phyloP scores from a whole-genome alignment of 2,888 invertebrate species.

The Tupiocoris notatus region DNA sequence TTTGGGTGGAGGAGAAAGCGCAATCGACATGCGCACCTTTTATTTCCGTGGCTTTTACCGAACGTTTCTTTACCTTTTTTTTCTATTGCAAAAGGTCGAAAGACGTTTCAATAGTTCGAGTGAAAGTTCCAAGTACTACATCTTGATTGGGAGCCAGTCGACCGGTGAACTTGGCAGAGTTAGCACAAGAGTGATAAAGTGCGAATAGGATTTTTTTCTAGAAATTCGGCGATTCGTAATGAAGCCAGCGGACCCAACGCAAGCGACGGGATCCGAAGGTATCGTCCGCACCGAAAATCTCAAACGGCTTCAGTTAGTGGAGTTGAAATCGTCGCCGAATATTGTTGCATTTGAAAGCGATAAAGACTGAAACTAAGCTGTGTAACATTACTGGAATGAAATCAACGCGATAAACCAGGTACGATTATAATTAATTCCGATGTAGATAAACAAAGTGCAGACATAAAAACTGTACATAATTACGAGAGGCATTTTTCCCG shows the following conservation, averaged over 20 bases:
- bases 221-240: no score
- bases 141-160: neutral
- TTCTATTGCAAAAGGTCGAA: neutral
- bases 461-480: no score
- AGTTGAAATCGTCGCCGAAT: no score
- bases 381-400: no score
- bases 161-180: neutral
- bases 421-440: no score
- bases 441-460: no score
- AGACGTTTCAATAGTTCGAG: neutral
- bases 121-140: neutral
- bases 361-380: no score
- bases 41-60: neutral
- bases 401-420: no score
- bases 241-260: neutral
- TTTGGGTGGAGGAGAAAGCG: constrained; percentile 21
- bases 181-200: neutral
- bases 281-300: neutral
- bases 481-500: no score
- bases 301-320: no score
- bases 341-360: no score
- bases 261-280: neutral
- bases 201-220: no score
- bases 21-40: neutral
- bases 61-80: constrained; percentile 1